Conservation (phyloP, 2,113 vertebrate species). For the Oryzias melastigma region DNA sequence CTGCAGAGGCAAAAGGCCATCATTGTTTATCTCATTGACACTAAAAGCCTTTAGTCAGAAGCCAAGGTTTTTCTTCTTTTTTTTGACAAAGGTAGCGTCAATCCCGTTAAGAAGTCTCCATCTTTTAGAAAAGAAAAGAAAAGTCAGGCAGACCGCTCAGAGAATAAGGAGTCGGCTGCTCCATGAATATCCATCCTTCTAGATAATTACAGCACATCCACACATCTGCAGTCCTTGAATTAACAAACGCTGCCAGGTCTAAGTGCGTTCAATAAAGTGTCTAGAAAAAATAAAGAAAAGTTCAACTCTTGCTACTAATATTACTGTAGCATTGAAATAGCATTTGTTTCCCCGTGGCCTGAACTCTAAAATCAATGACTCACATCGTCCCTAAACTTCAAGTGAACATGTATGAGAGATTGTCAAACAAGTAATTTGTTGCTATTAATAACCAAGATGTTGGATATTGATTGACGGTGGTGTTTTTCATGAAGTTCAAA, state of each 20-base stretch:
- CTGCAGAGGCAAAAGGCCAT: conserved; percentile 14
- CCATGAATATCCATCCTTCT: not conserved
- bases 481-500: too few relatives aligned
- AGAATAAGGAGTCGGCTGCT: conserved; percentile 7
- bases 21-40: conserved; percentile 29
- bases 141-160: conserved; percentile 9
- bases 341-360: too few relatives aligned
- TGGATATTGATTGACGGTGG: too few relatives aligned
- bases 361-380: too few relatives aligned
- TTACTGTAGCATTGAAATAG: too few relatives aligned
- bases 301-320: not conserved
- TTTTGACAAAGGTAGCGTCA: too few relatives aligned
- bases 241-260: rapidly evolving
- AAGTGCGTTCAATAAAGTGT: not conserved
- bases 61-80: conserved; percentile 10
- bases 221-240: not conserved
- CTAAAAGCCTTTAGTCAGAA: conserved; percentile 29
- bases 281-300: not conserved
- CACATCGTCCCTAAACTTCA: too few relatives aligned
- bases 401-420: too few relatives aligned
- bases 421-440: too few relatives aligned
- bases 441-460: too few relatives aligned
- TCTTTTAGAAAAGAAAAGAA: not conserved
- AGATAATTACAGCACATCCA: not conserved
- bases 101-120: too few relatives aligned